Conservation (phyloP, 1,140 invertebrate genomes). For the Drosophila sp. region DNA sequence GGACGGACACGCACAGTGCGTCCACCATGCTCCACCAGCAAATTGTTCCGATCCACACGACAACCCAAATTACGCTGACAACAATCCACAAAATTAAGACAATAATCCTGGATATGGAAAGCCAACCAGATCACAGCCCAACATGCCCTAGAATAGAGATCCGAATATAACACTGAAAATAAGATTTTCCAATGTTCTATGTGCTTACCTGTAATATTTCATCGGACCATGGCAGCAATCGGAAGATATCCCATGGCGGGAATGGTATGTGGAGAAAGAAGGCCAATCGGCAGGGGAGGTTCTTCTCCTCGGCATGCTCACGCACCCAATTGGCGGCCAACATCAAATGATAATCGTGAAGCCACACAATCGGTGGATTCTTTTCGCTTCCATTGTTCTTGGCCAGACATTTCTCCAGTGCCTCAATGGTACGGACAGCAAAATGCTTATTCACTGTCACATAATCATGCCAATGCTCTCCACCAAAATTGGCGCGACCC, state of each 20-base stretch:
- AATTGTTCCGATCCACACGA: slow-evolving; percentile 93
- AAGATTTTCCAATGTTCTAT: not conserved
- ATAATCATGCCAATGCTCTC: slow-evolving; percentile 93
- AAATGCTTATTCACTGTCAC: slow-evolving; percentile 92
- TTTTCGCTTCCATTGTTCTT: slow-evolving; percentile 84
- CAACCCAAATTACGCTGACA: slow-evolving; percentile 94
- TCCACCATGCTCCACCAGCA: slow-evolving; percentile 93
- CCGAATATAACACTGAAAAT: not conserved
- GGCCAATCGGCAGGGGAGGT: slow-evolving; percentile 90
- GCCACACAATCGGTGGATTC: slow-evolving; percentile 91
- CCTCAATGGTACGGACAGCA: slow-evolving; percentile 90
- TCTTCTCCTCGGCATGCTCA: slow-evolving; percentile 91
- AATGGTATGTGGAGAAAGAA: slow-evolving; percentile 97
- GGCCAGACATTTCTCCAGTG: slow-evolving; percentile 86
- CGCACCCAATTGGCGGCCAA: slow-evolving; percentile 94
- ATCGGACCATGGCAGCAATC: slow-evolving; percentile 95
- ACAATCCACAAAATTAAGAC: slow-evolving; percentile 95
- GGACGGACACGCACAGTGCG: slow-evolving; percentile 92
- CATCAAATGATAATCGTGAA: slow-evolving; percentile 97
- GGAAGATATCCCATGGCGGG: slow-evolving; percentile 95
- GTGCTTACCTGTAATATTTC: slow-evolving; percentile 89
- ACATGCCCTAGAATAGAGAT: slow-evolving; percentile 85
- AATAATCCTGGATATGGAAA: slow-evolving; percentile 97
- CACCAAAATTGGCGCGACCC: slow-evolving; percentile 89
- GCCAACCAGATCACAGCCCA: slow-evolving; percentile 95